Conservation (phyloP, 2,113 vertebrate genomes). For the Gracilinanus agilis region DNA sequence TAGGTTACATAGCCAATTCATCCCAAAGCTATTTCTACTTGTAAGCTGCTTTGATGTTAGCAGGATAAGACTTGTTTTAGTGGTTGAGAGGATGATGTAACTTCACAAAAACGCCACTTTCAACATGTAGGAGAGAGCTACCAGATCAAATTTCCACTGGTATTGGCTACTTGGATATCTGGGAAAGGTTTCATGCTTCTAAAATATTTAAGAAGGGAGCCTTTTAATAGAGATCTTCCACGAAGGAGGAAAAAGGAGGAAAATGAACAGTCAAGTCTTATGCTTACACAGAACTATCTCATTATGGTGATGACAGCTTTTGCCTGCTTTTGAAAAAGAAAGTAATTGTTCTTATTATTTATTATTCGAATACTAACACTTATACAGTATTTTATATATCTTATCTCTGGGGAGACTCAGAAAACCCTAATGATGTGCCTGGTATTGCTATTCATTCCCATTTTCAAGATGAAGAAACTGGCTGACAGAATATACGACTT, state of each 20-base stretch:
- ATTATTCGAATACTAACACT: not conserved
- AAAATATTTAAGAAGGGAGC: slow-evolving; percentile 9
- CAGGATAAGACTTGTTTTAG: slow-evolving; percentile 41
- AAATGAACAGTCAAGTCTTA: not conserved
- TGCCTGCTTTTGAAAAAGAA: not conserved
- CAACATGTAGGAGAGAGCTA: slow-evolving; percentile 61
- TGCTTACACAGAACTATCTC: not conserved
- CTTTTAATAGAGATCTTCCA: not conserved
- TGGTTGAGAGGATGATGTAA: slow-evolving; percentile 38
- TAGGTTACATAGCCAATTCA: slow-evolving; percentile 46
- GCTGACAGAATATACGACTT: not conserved
- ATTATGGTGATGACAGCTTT: not conserved
- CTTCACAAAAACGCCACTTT: slow-evolving; percentile 62
- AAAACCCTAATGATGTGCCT: not conserved
- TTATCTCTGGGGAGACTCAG: not conserved
- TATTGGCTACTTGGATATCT: not conserved
- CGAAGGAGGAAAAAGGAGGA: not conserved
- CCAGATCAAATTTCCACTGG: slow-evolving; percentile 38
- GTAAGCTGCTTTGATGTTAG: slow-evolving; percentile 31
- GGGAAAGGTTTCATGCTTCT: not conserved
- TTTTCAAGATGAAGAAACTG: not conserved
- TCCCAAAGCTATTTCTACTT: slow-evolving; percentile 35
- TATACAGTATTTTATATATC: not conserved
- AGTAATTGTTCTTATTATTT: not conserved
- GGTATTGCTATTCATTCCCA: not conserved